A percentile compares a stretch with the other conserved stretches of the same genome.
Conservation (phyloP, 2,797 vertebrate species). For the Gorsachius magnificus region DNA sequence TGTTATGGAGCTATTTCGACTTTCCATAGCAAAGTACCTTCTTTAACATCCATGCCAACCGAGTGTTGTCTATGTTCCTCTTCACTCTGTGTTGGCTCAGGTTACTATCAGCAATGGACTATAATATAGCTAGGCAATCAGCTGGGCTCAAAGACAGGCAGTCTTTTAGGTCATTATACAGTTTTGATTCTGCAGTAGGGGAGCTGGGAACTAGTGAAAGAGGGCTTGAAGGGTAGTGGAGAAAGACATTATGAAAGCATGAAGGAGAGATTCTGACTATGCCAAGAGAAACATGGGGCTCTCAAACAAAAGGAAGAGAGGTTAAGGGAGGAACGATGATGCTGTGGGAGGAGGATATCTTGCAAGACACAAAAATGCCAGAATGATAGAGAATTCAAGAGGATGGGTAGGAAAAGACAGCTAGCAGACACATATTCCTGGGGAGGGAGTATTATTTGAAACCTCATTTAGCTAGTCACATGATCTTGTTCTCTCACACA, state of each 20-base stretch:
- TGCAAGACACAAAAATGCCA: background rate
- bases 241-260: background rate
- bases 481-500: background rate
- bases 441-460: background rate
- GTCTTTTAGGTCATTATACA: background rate
- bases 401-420: background rate
- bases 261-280: background rate
- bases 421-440: background rate
- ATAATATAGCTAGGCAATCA: background rate
- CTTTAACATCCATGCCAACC: background rate
- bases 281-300: background rate
- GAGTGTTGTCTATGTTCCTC: background rate
- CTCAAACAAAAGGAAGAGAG: background rate
- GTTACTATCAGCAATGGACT: background rate
- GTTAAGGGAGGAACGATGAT: background rate
- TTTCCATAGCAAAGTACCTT: background rate
- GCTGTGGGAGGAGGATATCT: background rate
- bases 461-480: background rate
- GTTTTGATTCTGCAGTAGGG: background rate
- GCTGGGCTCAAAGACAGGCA: background rate
- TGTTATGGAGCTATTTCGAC: background rate
- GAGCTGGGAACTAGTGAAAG: background rate
- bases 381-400: background rate
- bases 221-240: background rate
- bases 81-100: background rate